phyloP scores from a whole-genome alignment of 2,797 vertebrate species.

The Takifugu rubripes region DNA sequence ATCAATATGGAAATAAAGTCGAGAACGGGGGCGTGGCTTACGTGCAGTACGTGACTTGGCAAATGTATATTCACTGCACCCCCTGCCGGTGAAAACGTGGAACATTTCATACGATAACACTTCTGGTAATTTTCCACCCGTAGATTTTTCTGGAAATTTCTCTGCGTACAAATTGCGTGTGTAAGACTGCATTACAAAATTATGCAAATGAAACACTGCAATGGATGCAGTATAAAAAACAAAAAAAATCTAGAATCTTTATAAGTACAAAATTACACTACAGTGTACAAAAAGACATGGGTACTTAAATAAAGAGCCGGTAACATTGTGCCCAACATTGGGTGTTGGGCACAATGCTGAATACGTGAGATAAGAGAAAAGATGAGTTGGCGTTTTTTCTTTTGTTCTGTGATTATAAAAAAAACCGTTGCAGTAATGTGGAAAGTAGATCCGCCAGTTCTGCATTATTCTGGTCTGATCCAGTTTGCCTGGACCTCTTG shows the following conservation, averaged over 20 bases:
- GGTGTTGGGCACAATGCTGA: too few species aligned
- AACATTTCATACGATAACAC: neutral
- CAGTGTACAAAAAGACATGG: neutral
- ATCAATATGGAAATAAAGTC: conserved; percentile 15
- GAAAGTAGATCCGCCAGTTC: conserved; percentile 52
- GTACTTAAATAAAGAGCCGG: too few species aligned
- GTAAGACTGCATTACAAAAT: neutral
- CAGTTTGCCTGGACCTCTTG: conserved; percentile 49
- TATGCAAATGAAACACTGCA: neutral
- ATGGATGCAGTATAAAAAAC: neutral
- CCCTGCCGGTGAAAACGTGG: conserved; percentile 41
- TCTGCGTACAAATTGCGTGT: neutral
- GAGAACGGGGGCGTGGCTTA: conserved; percentile 5
- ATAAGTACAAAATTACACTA: neutral
- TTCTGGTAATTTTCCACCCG: conserved; percentile 59
- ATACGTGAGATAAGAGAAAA: neutral
- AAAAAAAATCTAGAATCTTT: too few species aligned
- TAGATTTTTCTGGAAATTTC: conserved; percentile 41
- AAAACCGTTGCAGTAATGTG: conserved; percentile 59
- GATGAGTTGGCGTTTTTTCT: conserved; percentile 42
- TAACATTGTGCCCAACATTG: too few species aligned
- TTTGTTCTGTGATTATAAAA: conserved; percentile 34
- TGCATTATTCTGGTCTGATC: conserved; percentile 65
- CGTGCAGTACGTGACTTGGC: conserved; percentile 14
- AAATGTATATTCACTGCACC: conserved; percentile 29